Base-by-base conservation (phyloP, 92 coral and sea anemone species). In the Zoanthus solanderi region DNA sequence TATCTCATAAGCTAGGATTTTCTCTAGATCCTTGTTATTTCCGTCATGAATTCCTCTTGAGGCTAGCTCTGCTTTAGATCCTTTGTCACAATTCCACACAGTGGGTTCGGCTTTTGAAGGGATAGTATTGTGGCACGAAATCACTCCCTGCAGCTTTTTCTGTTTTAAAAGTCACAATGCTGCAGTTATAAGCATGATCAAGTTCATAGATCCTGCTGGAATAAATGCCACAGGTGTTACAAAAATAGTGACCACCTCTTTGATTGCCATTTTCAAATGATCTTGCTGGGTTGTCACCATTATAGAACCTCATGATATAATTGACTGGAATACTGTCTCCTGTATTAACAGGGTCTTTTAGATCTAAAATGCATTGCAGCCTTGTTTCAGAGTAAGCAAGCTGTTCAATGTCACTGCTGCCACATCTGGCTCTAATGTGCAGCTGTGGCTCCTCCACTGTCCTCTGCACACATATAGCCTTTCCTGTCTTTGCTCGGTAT, bases 381-480 rank as follows among this genome's bases (percentile, higher is more conserved):
- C 73, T 68, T 3, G 73, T 68, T 68, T 68, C 73, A 29, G 73
- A 68, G 29, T 68, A 68, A 9, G 73, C 73, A 34, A 68, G 42
- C 73, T 68, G 73, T 14, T 68, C 73, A 18, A 68, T 14, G 13
- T 68, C 73, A 68, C 44, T 9, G 73, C 73, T 68, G 1, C 73
- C 1, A 68, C 73, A 68, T 68, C 73, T 68, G 12, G 68, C 23
- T 60, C 0, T 42, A 68, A 68, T 68, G 12, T 68, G 73, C 29
- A 30, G 13, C 73, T 68, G 73, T 4, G 73, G 37, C 29, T 68
- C 42, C 42, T 68, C 73, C 18, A 30, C 73, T 18, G 73, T 42
- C 42, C 13, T 68, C 73, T 68, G 12, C 4, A 68, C 13, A 18
- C 7, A 10, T 0, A 30, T 30, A 5, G 2, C 6, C 0, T 7